phyloP scores from a whole-genome alignment of 1,140 invertebrate species.

The Cecropterus lyciades region DNA sequence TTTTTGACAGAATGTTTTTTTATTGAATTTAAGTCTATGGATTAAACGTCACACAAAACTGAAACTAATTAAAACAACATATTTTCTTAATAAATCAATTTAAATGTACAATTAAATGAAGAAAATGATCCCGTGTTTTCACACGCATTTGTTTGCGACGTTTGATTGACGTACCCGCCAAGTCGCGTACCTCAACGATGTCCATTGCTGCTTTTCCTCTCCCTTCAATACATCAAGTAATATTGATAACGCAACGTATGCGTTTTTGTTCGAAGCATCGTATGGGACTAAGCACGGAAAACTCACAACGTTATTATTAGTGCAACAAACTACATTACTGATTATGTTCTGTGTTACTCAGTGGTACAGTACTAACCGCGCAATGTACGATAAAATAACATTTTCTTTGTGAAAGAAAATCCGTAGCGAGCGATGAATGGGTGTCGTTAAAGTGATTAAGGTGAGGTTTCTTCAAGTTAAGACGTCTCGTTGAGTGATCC shows the following conservation, averaged over 20 bases:
- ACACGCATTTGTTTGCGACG: not conserved
- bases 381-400: constrained; percentile 16
- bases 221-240: not conserved
- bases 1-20: too few relatives aligned
- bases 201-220: constrained; percentile 6
- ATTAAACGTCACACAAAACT: too few relatives aligned
- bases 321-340: constrained; percentile 11
- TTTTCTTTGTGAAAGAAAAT: constrained; percentile 33
- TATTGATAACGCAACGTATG: not conserved
- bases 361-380: not conserved
- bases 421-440: constrained; percentile 60
- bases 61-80: too few relatives aligned
- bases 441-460: constrained; percentile 67
- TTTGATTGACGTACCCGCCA: constrained; percentile 3
- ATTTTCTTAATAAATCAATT: not conserved
- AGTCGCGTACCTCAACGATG: not conserved
- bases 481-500: constrained; percentile 58
- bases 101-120: constrained; percentile 4
- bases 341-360: not conserved
- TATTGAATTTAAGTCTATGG: too few relatives aligned
- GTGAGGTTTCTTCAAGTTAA: constrained; percentile 54
- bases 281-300: not conserved
- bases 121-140: not conserved
- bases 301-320: not conserved
- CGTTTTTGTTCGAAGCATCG: not conserved